These are phyloP conservation scores for Drosophila nasuta DNA, from an alignment of 1,140 invertebrate genomes.

Conservation along the genomic window DNA sequence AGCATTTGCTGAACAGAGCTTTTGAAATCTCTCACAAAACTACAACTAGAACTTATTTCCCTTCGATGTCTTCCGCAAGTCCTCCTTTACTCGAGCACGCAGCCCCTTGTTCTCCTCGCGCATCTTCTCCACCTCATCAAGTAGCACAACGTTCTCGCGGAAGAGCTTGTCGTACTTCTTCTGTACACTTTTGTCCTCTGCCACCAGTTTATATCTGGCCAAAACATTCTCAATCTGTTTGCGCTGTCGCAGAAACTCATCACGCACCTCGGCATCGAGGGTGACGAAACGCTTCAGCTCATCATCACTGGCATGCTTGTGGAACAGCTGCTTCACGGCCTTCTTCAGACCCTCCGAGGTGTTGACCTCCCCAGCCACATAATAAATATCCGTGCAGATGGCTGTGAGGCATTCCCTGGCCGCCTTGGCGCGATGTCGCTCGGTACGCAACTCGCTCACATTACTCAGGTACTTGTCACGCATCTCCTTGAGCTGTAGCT, in stretches of 20 bases:
- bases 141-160: conserved; percentile 91
- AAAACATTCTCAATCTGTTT: conserved; percentile 92
- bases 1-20: conserved; percentile 21
- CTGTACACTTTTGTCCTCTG: conserved; percentile 62
- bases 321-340: conserved; percentile 88
- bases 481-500: conserved; percentile 90
- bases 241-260: conserved; percentile 91
- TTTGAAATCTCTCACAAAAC: not conserved
- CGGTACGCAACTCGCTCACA: conserved; percentile 89
- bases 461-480: conserved; percentile 90
- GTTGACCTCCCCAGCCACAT: conserved; percentile 90
- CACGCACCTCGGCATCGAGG: conserved; percentile 90
- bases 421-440: conserved; percentile 88
- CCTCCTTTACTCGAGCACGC: conserved; percentile 51
- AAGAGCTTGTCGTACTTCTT: conserved; percentile 81
- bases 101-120: conserved; percentile 56
- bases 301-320: conserved; percentile 89
- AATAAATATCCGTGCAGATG: conserved; percentile 92
- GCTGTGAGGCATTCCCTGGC: conserved; percentile 89
- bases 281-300: conserved; percentile 88
- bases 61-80: conserved; percentile 35
- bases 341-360: conserved; percentile 91
- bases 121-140: conserved; percentile 87
- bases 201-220: conserved; percentile 85
- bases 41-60: not conserved